phyloP scores from a whole-genome alignment of 2,113 vertebrate species.

The Reinhardtius hippoglossoides region DNA sequence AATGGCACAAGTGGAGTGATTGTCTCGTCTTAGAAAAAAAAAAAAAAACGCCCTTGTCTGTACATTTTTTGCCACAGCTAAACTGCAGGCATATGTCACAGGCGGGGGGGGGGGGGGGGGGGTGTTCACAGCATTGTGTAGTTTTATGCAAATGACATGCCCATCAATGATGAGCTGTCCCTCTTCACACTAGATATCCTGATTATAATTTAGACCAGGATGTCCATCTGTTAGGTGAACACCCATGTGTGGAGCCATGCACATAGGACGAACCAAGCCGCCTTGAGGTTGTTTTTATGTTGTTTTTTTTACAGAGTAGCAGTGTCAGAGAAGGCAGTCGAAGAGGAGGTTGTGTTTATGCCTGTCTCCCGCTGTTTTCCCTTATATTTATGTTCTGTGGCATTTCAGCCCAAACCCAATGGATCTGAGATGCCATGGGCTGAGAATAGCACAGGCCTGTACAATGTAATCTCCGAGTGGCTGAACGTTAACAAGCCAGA shows the following conservation, averaged over 20 bases:
- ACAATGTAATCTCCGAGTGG: neutral
- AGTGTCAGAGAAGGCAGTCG: slow-evolving; percentile 26
- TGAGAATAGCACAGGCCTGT: slow-evolving; percentile 10
- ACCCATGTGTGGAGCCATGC: slow-evolving; percentile 42
- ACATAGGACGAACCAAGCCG: slow-evolving; percentile 42
- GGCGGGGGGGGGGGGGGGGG: neutral
- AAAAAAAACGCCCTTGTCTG: neutral
- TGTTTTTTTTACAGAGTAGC: slow-evolving; percentile 37
- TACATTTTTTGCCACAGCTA: slow-evolving; percentile 36
- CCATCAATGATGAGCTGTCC: slow-evolving; percentile 64
- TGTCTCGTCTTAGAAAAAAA: neutral
- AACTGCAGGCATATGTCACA: slow-evolving; percentile 54
- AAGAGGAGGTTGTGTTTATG: slow-evolving; percentile 40
- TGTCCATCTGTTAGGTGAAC: slow-evolving; percentile 74
- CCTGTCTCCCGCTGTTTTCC: slow-evolving; percentile 24
- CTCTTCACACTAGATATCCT: slow-evolving; percentile 70
- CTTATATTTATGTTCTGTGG: slow-evolving; percentile 41
- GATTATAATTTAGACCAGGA: slow-evolving; percentile 75
- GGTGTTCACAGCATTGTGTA: slow-evolving; percentile 54
- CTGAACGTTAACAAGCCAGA: slow-evolving; percentile 5
- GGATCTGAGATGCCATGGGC: slow-evolving; percentile 26
- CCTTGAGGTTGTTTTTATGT: slow-evolving; percentile 2
- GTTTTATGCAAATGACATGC: slow-evolving; percentile 64
- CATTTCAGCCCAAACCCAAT: slow-evolving; percentile 28
- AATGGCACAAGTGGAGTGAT: slow-evolving; percentile 47